Conservation (phyloP, 2,888 invertebrate species). For the Patella pellucida region DNA sequence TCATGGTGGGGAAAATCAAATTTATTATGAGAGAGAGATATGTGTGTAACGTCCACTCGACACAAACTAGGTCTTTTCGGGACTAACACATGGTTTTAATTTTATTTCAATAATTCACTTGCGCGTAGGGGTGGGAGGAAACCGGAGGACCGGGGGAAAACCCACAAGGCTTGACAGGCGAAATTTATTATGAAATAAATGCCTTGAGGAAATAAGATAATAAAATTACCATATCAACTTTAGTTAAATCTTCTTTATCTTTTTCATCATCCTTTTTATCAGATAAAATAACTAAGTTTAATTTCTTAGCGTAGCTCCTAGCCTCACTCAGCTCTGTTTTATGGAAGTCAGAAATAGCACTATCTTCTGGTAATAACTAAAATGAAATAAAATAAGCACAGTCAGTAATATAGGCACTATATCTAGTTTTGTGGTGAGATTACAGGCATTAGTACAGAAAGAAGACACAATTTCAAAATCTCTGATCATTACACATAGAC, state of each 20-base stretch:
- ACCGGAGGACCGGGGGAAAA: too few species aligned
- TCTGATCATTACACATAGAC: too few species aligned
- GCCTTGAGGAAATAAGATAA: not conserved
- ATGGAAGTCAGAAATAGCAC: constrained; percentile 83
- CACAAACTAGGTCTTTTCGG: too few species aligned
- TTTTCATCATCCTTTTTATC: constrained; percentile 62
- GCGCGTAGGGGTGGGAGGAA: too few species aligned
- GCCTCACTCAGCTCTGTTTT: constrained; percentile 84
- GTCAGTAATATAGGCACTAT: too few species aligned
- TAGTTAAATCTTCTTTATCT: constrained; percentile 60
- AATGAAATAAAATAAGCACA: constrained; percentile 26
- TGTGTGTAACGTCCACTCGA: too few species aligned
- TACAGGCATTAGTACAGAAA: not conserved
- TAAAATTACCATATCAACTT: constrained; percentile 55
- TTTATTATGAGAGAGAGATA: too few species aligned
- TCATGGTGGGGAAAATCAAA: not conserved
- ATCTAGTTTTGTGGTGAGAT: not conserved
- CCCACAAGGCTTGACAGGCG: too few species aligned
- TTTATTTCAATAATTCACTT: too few species aligned
- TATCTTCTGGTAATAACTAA: constrained; percentile 88
- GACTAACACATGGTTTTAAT: too few species aligned
- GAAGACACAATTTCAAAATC: too few species aligned
- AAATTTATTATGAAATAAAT: not conserved
- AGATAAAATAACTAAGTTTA: constrained; percentile 76
- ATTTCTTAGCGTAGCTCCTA: constrained; percentile 82